Conservation (phyloP, 2,797 vertebrate species). For the Thaleichthys pacificus region DNA sequence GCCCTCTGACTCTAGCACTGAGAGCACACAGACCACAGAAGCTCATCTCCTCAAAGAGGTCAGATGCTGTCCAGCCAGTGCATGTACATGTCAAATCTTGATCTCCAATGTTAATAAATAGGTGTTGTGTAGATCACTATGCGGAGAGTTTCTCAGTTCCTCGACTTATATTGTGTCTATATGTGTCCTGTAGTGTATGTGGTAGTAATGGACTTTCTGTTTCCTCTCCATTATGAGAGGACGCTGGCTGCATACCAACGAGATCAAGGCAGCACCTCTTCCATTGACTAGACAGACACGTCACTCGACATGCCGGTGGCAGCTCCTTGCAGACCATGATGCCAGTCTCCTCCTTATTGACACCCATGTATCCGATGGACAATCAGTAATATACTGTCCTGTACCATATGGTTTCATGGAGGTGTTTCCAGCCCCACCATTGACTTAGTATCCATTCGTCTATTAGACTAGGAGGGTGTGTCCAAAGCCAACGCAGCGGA, state of each 20-base stretch:
- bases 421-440: not conserved
- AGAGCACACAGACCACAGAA: not conserved
- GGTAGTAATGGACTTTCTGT: not conserved
- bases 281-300: not conserved
- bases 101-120: not conserved
- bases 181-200: too few relatives aligned
- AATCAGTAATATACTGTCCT: not conserved
- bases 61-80: not conserved
- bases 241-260: constrained; percentile 19
- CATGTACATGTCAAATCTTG: not conserved
- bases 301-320: not conserved
- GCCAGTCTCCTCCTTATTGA: not conserved
- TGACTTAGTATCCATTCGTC: not conserved
- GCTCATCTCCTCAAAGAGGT: not conserved
- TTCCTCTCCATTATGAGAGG: not conserved
- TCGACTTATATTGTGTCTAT: too few relatives aligned
- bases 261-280: constrained; percentile 18
- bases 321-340: too few relatives aligned
- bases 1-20: too few relatives aligned
- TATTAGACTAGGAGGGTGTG: constrained; percentile 29
- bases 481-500: constrained; percentile 10
- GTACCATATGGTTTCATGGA: not conserved
- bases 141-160: too few relatives aligned
- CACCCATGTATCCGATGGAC: not conserved
- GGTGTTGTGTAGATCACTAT: too few relatives aligned